Evolutionary conservation across 2,888 invertebrate species (phyloP).

Genomic region (Antheraea yamamai): DNA sequence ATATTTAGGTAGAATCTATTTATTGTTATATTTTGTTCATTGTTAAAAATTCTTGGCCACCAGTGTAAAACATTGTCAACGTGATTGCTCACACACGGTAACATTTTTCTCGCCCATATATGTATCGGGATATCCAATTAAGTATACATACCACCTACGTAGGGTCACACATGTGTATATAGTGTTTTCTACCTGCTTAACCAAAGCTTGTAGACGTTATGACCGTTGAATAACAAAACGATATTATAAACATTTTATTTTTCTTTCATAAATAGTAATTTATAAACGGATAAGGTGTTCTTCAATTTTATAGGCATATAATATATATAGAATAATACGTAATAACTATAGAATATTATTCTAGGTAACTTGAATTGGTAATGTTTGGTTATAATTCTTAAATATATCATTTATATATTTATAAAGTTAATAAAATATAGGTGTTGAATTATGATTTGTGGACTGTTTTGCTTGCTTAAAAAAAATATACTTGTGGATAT

Average conservation of each 20-base stretch:
- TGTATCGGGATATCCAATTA: slow-evolving; percentile 8
- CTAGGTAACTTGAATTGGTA: neutral
- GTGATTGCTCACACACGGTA: neutral
- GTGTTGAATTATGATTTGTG: too few species aligned
- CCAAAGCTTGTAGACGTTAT: slow-evolving; percentile 35
- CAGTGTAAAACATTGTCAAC: neutral
- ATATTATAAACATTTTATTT: slow-evolving; percentile 32
- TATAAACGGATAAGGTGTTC: neutral
- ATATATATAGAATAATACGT: neutral
- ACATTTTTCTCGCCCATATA: slow-evolving; percentile 1
- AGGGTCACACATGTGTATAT: slow-evolving; percentile 22
- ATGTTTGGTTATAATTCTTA: neutral
- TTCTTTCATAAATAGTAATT: neutral
- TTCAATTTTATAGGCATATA: neutral
- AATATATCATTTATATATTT: too few species aligned
- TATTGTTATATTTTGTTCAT: neutral
- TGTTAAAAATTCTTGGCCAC: neutral
- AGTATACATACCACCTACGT: slow-evolving; percentile 17
- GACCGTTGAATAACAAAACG: slow-evolving; percentile 52
- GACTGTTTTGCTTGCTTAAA: too few species aligned
- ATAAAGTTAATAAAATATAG: too few species aligned
- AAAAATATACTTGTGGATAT: too few species aligned
- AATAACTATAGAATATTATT: neutral
- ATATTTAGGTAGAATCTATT: neutral
- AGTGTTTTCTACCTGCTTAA: slow-evolving; percentile 47